phyloP scores from a whole-genome alignment of 2,113 vertebrate genomes.

The Murina feae region DNA sequence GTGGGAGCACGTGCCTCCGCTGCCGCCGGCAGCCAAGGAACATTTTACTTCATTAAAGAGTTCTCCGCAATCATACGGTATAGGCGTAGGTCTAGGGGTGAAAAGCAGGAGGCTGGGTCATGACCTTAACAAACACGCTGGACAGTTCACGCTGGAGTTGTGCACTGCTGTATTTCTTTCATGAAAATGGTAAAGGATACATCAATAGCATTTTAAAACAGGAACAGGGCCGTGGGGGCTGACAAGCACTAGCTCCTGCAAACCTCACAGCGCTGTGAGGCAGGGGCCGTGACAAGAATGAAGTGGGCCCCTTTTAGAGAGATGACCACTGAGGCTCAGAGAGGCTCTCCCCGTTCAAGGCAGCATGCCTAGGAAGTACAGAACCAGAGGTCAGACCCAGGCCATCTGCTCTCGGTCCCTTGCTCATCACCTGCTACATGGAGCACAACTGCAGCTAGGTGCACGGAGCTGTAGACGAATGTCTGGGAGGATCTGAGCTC shows the following conservation, averaged over 20 bases:
- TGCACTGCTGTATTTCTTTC: not conserved
- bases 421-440: not conserved
- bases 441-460: too few species aligned
- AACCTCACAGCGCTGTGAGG: not conserved
- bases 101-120: not conserved
- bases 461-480: fast-evolving
- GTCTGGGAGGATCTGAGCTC: not conserved
- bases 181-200: not conserved
- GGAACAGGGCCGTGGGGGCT: not conserved
- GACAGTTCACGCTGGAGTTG: not conserved
- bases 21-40: not conserved
- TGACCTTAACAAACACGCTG: not conserved
- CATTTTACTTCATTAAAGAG: not conserved
- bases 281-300: too few species aligned
- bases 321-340: not conserved
- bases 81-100: not conserved
- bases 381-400: not conserved
- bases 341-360: not conserved
- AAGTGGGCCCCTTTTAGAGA: not conserved
- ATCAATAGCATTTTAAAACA: not conserved
- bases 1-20: not conserved
- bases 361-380: not conserved
- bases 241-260: not conserved
- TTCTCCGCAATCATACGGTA: not conserved
- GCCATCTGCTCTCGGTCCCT: not conserved